These are phyloP conservation scores for Zaprionus taronus DNA, from an alignment of 1,140 invertebrate species.

Conservation along the genomic window DNA sequence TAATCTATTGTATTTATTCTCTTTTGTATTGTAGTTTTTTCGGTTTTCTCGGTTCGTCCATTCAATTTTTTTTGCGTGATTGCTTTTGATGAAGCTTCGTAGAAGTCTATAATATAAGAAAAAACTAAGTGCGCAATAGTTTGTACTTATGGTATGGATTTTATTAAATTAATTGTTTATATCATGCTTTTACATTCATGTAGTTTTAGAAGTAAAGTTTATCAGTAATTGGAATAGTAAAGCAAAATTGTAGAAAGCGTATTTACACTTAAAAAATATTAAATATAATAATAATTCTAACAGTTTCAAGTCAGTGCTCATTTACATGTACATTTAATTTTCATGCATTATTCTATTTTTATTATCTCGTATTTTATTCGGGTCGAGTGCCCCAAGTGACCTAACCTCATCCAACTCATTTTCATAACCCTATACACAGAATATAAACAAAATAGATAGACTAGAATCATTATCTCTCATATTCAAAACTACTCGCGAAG, in stretches of 20 bases:
- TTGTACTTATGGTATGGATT: background rate
- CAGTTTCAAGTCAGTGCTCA: background rate
- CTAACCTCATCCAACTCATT: conserved; percentile 3
- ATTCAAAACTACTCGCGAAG: background rate
- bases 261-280: no score
- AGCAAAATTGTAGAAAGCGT: background rate
- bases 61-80: conserved; percentile 11
- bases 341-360: conserved; percentile 6
- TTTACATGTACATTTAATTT: background rate
- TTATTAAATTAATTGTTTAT: background rate
- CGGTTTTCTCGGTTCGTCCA: background rate
- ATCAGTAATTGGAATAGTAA: no score
- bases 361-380: conserved; percentile 1
- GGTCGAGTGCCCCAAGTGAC: background rate
- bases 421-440: background rate
- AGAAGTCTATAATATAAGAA: conserved; percentile 3
- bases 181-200: background rate
- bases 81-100: background rate
- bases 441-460: background rate
- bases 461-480: background rate
- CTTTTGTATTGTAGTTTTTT: conserved; percentile 10
- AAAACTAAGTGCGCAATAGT: background rate
- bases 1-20: conserved; percentile 1
- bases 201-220: background rate
- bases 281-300: background rate